Evolutionary conservation across 2,888 invertebrate genomes (phyloP).

Genomic region (Teleogryllus oceanicus): DNA sequence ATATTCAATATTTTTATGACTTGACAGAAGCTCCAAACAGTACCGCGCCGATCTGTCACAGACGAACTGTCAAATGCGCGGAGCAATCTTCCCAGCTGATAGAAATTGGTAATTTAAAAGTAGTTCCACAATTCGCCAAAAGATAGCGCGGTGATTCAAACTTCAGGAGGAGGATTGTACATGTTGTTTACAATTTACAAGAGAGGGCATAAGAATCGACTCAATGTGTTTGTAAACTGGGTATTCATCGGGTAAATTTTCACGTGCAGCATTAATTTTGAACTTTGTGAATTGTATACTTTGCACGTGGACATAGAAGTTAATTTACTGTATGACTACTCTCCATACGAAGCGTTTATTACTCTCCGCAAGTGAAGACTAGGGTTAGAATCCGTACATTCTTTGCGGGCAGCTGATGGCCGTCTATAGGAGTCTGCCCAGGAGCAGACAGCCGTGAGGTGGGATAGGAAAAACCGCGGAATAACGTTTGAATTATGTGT

Average conservation of each 20-base stretch:
- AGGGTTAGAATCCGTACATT: conserved; percentile 49
- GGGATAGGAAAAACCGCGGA: conserved; percentile 34
- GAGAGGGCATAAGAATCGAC: conserved; percentile 47
- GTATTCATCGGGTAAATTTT: conserved; percentile 45
- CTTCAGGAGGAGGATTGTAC: conserved; percentile 18
- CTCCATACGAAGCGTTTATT: conserved; percentile 25
- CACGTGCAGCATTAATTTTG: conserved; percentile 47
- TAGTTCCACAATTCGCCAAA: conserved; percentile 20
- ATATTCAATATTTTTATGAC: too few relatives aligned
- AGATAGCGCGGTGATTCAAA: conserved; percentile 22
- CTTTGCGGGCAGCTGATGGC: conserved; percentile 48
- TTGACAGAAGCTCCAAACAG: too few relatives aligned
- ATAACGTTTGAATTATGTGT: conserved; percentile 10
- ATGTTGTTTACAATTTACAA: conserved; percentile 41
- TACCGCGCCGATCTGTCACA: too few relatives aligned
- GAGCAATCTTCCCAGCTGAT: not conserved
- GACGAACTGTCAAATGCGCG: not conserved
- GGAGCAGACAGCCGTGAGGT: conserved; percentile 40
- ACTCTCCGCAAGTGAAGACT: conserved; percentile 42
- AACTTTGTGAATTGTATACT: conserved; percentile 29
- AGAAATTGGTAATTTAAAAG: not conserved
- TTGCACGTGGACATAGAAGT: conserved; percentile 24
- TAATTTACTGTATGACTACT: conserved; percentile 22
- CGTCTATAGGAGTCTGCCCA: conserved; percentile 41
- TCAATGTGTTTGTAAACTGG: conserved; percentile 55